Evolutionary conservation across 2,113 vertebrate genomes (phyloP), one percentile per base, ranked within the genome.

Genomic region (Protomyctophum bolini): DNA sequence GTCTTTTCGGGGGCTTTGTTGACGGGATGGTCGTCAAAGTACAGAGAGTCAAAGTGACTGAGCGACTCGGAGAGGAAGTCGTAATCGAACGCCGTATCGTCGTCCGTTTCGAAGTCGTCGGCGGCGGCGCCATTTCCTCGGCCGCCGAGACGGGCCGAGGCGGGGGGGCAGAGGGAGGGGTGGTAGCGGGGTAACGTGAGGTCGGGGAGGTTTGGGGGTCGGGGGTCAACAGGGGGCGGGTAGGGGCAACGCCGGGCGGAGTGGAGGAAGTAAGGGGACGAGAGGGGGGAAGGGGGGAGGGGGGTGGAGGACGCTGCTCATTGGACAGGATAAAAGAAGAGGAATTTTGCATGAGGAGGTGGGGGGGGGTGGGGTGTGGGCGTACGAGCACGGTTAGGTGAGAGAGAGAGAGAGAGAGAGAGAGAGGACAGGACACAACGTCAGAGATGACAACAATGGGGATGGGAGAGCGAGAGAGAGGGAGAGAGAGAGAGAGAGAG

Each of bases 191-290:
- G 33, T 33, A n/a, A n/a, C n/a, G n/a, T n/a, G n/a, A n/a, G n/a
- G n/a, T n/a, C n/a, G n/a, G n/a, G n/a, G n/a, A n/a, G 79, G 55
- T 57, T 79, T 45, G 49, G 79, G 66, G 84, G 83, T 51, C 79
- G 72, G 70, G 81, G 65, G 72, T 77, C 76, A 72, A 68, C 63
- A 77, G 64, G 41, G 29, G 70, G 70, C 46, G 75, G 82, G 56
- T 61, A 79, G 68, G 86, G 89, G 88, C 82, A 78, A 72, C 85
- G 83, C 77, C 85, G 83, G 74, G 68, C 89, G 61, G 85, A 79
- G 79, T 93, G 92, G 46, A 94, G 91, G 87, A 90, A 93, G 83
- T 93, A 93, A 68, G 93, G 91, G 33, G 79, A 76, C 65, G 79
- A 59, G 45, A 66, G n/a, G n/a, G n/a, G 70, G 55, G 76, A 48